Conservation (phyloP, 2,113 vertebrate genomes). For the Anolis carolinensis region DNA sequence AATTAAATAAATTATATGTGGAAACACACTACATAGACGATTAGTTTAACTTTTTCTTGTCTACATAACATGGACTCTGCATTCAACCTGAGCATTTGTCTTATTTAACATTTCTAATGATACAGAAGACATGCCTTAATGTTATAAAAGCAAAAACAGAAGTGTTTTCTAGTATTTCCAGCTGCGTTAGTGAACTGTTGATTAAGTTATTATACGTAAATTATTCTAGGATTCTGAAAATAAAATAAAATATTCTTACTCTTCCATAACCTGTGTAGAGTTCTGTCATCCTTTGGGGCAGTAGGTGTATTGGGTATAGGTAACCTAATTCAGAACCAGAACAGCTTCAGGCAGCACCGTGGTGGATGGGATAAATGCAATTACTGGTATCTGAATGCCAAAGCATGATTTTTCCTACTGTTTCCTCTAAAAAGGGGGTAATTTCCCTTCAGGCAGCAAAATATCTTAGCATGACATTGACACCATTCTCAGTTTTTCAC, state of each 20-base stretch:
- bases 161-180: slow-evolving; percentile 39
- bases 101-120: slow-evolving; percentile 30
- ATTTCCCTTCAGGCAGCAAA: background rate
- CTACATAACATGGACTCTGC: slow-evolving; percentile 53
- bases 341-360: background rate
- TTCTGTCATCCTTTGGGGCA: slow-evolving; percentile 48
- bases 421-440: background rate
- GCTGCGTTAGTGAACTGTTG: slow-evolving; percentile 38
- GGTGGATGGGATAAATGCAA: background rate
- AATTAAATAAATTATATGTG: slow-evolving; percentile 68
- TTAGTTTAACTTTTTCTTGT: slow-evolving; percentile 62
- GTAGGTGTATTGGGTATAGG: background rate
- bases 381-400: background rate
- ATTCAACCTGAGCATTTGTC: slow-evolving; percentile 36
- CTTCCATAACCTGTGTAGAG: slow-evolving; percentile 33
- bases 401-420: background rate
- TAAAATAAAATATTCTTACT: slow-evolving; percentile 57
- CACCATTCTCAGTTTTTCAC: background rate
- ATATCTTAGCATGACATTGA: background rate
- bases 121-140: slow-evolving; percentile 39
- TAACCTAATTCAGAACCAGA: background rate
- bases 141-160: background rate
- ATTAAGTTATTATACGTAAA: slow-evolving; percentile 44
- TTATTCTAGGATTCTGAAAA: slow-evolving; percentile 43
- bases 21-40: slow-evolving; percentile 57